These are phyloP conservation scores for Pandemis heparana DNA, from an alignment of 2,888 invertebrate genomes.

Conservation along the genomic window DNA sequence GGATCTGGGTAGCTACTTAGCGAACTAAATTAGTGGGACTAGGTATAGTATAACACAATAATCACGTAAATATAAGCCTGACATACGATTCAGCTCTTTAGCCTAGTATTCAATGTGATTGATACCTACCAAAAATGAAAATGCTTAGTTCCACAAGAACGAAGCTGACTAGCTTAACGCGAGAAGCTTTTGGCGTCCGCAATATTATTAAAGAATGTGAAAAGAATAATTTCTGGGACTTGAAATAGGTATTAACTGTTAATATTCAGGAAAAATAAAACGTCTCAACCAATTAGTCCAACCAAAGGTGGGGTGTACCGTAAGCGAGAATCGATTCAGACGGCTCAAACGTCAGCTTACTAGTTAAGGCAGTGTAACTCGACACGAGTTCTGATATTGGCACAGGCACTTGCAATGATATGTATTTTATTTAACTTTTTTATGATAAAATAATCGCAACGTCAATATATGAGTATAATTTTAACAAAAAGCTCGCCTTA, in stretches of 20 bases:
- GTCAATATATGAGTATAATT: neutral
- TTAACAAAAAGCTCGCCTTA: neutral
- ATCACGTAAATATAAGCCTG: slow-evolving; percentile 4
- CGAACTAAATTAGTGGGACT: slow-evolving; percentile 31
- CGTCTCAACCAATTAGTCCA: neutral
- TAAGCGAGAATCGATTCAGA: slow-evolving; percentile 13
- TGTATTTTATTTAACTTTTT: neutral
- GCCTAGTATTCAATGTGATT: too few species aligned
- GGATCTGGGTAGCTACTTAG: slow-evolving; percentile 23
- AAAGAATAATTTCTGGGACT: neutral
- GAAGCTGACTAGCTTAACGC: too few species aligned
- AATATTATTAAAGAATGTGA: too few species aligned
- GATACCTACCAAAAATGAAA: too few species aligned
- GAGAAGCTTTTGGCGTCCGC: too few species aligned
- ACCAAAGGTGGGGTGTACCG: slow-evolving; percentile 7
- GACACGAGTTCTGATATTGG: neutral
- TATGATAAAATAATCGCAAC: neutral
- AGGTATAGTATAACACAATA: slow-evolving; percentile 23
- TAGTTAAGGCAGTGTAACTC: neutral
- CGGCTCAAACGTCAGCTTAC: slow-evolving; percentile 1
- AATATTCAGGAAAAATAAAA: neutral
- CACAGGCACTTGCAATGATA: neutral
- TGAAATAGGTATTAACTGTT: neutral
- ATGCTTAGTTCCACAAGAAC: too few species aligned
- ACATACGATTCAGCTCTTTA: neutral